Percentiles rank a stretch among this genome's conserved stretches.
Conservation (phyloP, 2,888 invertebrate species). For the Branchellion lobata region DNA sequence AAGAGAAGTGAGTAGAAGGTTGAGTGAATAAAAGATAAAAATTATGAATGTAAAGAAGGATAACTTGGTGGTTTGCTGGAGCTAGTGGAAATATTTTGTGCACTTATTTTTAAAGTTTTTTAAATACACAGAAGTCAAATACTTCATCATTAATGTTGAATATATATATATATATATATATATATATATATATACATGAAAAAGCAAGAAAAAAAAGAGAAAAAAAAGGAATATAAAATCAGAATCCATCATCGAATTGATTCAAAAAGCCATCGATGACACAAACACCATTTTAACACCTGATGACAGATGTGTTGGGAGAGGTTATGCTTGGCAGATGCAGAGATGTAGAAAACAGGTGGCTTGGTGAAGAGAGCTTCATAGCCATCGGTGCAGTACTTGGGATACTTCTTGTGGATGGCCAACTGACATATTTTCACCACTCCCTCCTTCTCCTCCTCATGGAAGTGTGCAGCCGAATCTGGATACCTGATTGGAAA, state of each 20-base stretch:
- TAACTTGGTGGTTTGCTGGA: too few relatives aligned
- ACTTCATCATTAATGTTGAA: too few relatives aligned
- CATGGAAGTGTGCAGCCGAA: constrained; percentile 81
- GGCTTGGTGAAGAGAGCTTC: constrained; percentile 77
- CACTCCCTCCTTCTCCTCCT: constrained; percentile 82
- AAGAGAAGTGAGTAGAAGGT: too few relatives aligned
- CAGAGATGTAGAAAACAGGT: constrained; percentile 70
- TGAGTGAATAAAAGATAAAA: too few relatives aligned
- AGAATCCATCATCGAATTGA: neutral
- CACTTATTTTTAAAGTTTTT: too few relatives aligned
- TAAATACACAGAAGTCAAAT: too few relatives aligned
- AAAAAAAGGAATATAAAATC: too few relatives aligned
- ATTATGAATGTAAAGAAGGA: too few relatives aligned
- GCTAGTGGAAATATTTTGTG: too few relatives aligned
- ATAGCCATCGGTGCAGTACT: constrained; percentile 79
- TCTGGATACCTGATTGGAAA: constrained; percentile 71
- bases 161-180: too few relatives aligned
- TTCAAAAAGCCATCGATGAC: neutral
- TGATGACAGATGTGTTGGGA: constrained; percentile 61
- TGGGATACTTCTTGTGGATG: constrained; percentile 77
- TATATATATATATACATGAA: too few relatives aligned
- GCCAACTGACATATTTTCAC: constrained; percentile 79
- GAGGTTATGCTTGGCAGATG: constrained; percentile 60
- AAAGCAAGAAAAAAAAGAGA: too few relatives aligned
- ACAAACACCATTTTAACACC: constrained; percentile 55